Percentiles rank a stretch among this genome's conserved stretches.
Conservation (phyloP, 2,797 vertebrate genomes). For the Podarcis lilfordi region DNA sequence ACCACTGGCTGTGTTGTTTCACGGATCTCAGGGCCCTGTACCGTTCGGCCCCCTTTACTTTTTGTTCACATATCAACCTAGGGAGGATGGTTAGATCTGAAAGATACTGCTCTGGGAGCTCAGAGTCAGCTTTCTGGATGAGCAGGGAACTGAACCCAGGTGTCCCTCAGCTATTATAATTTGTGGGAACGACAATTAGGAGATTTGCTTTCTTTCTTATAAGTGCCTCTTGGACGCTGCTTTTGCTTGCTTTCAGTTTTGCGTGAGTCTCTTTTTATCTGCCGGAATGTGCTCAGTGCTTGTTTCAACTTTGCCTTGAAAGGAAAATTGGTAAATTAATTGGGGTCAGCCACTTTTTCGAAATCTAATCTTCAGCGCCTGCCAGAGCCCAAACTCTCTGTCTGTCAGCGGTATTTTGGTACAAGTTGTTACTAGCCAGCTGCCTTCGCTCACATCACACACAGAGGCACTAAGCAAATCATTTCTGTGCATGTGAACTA, state of each 20-base stretch:
- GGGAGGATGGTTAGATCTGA: not conserved
- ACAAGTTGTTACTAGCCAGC: not conserved
- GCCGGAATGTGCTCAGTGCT: not conserved
- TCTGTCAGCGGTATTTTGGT: not conserved
- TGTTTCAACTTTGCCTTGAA: not conserved
- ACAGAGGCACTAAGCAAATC: not conserved
- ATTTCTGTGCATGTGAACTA: not conserved
- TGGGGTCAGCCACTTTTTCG: not conserved
- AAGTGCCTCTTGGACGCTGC: not conserved
- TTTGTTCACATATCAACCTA: too few species aligned
- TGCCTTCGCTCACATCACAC: not conserved
- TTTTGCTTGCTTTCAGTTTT: constrained; percentile 1
- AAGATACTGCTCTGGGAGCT: too few species aligned
- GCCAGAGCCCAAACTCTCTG: not conserved
- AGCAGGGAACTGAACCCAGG: too few species aligned
- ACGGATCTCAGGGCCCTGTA: too few species aligned
- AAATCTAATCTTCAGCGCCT: not conserved
- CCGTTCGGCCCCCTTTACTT: too few species aligned
- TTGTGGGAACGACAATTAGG: not conserved
- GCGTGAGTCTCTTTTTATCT: constrained; percentile 12
- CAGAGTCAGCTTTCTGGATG: too few species aligned
- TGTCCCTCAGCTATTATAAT: too few species aligned
- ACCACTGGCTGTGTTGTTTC: not conserved
- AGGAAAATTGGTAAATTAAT: constrained; percentile 1
- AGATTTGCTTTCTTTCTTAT: not conserved